Evolutionary conservation across 2,113 vertebrate species (phyloP).

Genomic region (Petrocephalus microphthalmus): DNA sequence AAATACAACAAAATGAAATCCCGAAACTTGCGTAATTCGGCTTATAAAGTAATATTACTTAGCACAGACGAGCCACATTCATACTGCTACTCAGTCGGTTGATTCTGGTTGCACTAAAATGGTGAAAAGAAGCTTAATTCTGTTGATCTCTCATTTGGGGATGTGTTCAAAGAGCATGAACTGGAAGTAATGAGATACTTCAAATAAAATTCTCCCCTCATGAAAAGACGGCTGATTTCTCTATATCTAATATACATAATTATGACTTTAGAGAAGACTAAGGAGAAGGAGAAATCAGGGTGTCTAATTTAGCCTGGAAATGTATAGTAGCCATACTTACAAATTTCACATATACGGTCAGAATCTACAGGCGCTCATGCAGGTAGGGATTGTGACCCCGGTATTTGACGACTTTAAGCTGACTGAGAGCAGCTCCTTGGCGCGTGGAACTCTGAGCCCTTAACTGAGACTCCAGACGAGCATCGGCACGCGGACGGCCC

Average conservation of each 20-base stretch:
- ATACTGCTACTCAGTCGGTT: background rate
- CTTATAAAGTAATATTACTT: background rate
- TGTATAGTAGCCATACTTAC: background rate
- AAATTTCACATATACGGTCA: background rate
- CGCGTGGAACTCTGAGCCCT: background rate
- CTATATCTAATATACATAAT: constrained; percentile 14
- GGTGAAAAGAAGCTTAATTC: constrained; percentile 7
- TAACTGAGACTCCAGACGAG: background rate
- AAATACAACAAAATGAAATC: background rate
- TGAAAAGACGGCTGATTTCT: constrained; percentile 14
- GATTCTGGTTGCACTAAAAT: background rate
- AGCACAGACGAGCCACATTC: background rate
- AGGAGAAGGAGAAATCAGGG: background rate
- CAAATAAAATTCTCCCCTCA: background rate
- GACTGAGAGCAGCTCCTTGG: background rate
- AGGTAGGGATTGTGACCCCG: background rate
- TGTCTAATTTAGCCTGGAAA: background rate
- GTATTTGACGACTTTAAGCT: background rate
- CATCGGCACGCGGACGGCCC: no score
- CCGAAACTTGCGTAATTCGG: background rate
- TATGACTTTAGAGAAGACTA: background rate
- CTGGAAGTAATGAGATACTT: constrained; percentile 8
- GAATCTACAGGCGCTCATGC: background rate
- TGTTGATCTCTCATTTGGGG: constrained; percentile 12
- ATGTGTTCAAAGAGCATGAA: constrained; percentile 17